phyloP scores from a whole-genome alignment of 1,140 invertebrate species.

The Melipona quadrifasciata region DNA sequence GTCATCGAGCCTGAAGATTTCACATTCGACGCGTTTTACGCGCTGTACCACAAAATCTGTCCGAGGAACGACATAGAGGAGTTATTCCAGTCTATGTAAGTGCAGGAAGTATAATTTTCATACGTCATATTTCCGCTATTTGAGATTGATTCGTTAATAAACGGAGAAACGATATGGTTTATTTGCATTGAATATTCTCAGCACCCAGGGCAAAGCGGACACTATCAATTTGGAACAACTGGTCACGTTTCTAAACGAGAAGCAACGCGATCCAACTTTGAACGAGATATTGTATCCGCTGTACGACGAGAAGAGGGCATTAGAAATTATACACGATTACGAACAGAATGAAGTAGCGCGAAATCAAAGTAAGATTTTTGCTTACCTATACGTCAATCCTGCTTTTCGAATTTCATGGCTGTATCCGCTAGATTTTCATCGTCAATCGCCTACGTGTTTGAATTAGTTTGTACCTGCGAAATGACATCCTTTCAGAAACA shows the following conservation, averaged over 20 bases:
- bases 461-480: conserved; percentile 45
- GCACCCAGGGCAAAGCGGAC: conserved; percentile 94
- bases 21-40: conserved; percentile 99
- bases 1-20: conserved; percentile 97
- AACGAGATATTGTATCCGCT: conserved; percentile 99
- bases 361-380: conserved; percentile 86
- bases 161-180: conserved; percentile 1
- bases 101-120: conserved; percentile 60
- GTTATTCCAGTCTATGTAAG: conserved; percentile 98
- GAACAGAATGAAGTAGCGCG: conserved; percentile 93
- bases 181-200: conserved; percentile 77
- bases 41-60: conserved; percentile 99
- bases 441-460: background rate
- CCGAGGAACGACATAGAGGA: conserved; percentile 99
- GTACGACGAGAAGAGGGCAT: conserved; percentile 96
- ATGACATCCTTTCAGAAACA: conserved; percentile 69
- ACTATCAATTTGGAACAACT: conserved; percentile 93
- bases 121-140: background rate
- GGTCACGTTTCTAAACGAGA: conserved; percentile 98
- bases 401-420: background rate
- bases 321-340: conserved; percentile 96
- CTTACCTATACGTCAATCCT: background rate
- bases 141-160: conserved; percentile 8
- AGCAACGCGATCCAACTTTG: conserved; percentile 98
- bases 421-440: no score